phyloP scores from a whole-genome alignment of 2,888 invertebrate genomes.

The Pseudanteris insignis region DNA sequence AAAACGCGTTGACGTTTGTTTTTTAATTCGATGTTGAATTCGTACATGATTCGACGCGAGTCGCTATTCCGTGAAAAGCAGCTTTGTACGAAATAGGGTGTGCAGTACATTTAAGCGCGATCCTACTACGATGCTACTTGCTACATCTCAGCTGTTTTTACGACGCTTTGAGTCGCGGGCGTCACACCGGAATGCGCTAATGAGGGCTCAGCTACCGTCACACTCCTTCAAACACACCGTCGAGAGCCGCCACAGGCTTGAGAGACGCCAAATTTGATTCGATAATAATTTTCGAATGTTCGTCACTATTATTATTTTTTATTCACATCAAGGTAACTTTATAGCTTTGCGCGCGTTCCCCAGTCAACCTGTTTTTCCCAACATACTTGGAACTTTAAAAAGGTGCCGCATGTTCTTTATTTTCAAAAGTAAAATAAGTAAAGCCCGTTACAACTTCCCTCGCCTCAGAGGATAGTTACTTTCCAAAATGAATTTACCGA shows the following conservation, averaged over 20 bases:
- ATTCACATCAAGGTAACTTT: too few species aligned
- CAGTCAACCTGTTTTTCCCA: too few species aligned
- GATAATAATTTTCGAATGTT: slow-evolving; percentile 41
- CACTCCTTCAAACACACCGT: slow-evolving; percentile 52
- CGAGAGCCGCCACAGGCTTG: slow-evolving; percentile 19
- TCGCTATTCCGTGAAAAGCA: slow-evolving; percentile 16
- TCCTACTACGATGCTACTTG: slow-evolving; percentile 46
- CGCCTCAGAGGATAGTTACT: too few species aligned
- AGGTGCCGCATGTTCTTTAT: too few species aligned
- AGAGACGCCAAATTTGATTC: slow-evolving; percentile 40
- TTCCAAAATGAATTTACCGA: too few species aligned
- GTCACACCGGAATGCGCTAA: slow-evolving; percentile 67
- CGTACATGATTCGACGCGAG: slow-evolving; percentile 15
- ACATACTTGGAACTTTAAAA: too few species aligned
- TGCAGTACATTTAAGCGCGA: slow-evolving; percentile 41
- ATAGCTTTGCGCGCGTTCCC: too few species aligned
- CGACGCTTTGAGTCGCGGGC: slow-evolving; percentile 66
- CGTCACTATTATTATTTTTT: too few species aligned
- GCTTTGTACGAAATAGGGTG: slow-evolving; percentile 30
- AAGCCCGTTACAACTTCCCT: too few species aligned
- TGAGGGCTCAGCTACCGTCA: slow-evolving; percentile 66
- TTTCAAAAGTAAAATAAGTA: too few species aligned
- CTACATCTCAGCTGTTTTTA: slow-evolving; percentile 65
- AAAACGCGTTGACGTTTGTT: not conserved
- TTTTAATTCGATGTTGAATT: not conserved